Base-by-base conservation (phyloP, 2,113 vertebrate genomes). In the Microcebus murinus region DNA sequence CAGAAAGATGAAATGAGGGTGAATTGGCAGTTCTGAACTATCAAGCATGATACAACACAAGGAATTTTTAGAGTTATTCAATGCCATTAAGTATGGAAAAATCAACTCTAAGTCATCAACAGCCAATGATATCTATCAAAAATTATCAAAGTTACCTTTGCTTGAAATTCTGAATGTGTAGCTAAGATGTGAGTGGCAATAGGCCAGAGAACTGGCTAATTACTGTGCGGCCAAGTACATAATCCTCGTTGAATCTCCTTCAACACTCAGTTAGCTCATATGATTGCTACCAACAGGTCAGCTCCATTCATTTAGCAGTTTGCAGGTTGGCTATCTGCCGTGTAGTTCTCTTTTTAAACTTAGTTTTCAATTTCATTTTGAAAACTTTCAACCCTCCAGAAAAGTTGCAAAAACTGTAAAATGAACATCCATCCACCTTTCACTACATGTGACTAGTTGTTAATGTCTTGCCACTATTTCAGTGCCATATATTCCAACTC, bases 391-490 rank as follows among this genome's bases (percentile, higher is more conserved):
- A 80, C 59, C n/a, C 17, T 93, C 36, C 57, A 92, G 31, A 74
- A 82, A 93, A 68, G 39, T 48, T 73, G 13, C 45, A 76, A 93
- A 61, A 83, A 92, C 20, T 55, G 34, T 59, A 76, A 80, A 96
- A 81, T 77, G 31, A 93, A 52, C n/a, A 82, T 59, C 65, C 31
- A 20, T 73, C 76, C 42, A 73, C 68, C 57, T 2, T 86, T 88
- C 27, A 70, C 68, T 65, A 71, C 87, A 92, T 90, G 80, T 52
- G 74, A 79, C 23, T 50, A 88, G 27, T n/a, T 67, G 45, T 83
- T 96, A 87, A 77, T 42, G 45, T 89, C 91, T 92, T 90, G 63
- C 70, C 61, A 79, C 71, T 61, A 81, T 88, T 88, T 77, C 91
- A 88, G 52, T 80, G 39, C 15, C 68, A 31, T 65, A 0, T 65